Evolutionary conservation across 2,888 invertebrate genomes (phyloP), one percentile per base, ranked within the genome.

Genomic region (Cephonodes hylas): DNA sequence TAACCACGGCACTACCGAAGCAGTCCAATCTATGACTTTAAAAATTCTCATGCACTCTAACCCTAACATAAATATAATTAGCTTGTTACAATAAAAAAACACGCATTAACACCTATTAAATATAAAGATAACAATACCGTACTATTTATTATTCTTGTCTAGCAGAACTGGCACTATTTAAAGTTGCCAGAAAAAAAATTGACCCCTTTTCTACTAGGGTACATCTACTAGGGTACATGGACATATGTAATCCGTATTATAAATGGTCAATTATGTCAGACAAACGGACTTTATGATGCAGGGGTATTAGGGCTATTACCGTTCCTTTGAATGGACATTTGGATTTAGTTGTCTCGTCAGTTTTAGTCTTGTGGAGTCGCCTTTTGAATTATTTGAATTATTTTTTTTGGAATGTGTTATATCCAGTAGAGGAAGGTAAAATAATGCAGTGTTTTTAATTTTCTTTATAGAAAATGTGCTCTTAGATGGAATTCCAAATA

Each of bases 211-310:
- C 44, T 57, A 18, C 38, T 57, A 22, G 61, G 61, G 83, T 81
- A 78, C 82, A 83, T 80, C 44, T 57, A 18, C 38, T 57, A 22
- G 61, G 61, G 83, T 81, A 78, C 82, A 83, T 80, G 80, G 85
- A 91, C 89, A 89, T 83, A 80, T 89, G 88, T 90, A 84, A 85
- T 87, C 77, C 80, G 46, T 77, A 76, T 89, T 90, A 91, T 91
- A 90, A 90, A 91, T 91, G 91, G 89, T 88, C 89, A 91, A 91
- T 91, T 91, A 91, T 88, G 86, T 86, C 84, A n/a, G n/a, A 76
- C 72, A 75, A 84, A 86, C 73, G 84, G 82, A 81, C 81, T 67
- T 79, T 71, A 73, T 75, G 75, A 79, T 82, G 85, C 83, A 83
- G 83, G 75, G 75, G 73, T 82, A 85, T 87, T 84, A 85, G 76